Evolutionary conservation across 2,113 vertebrate species (phyloP).

Genomic region (Felis catus): DNA sequence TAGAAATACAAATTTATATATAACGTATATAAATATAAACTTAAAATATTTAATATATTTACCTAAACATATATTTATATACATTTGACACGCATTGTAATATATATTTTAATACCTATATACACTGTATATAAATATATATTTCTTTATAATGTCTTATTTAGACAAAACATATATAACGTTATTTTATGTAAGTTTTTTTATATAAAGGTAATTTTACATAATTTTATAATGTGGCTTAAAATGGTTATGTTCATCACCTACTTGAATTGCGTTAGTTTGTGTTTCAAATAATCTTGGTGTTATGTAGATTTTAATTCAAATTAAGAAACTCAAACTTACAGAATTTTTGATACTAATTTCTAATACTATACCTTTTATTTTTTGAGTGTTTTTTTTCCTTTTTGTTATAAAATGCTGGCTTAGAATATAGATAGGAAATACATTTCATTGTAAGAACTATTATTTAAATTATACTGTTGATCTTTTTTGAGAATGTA

Average conservation of each 20-base stretch:
- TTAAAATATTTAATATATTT: not conserved
- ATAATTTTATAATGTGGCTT: not conserved
- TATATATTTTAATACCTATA: not conserved
- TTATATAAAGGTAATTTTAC: not conserved
- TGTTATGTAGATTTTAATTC: not conserved
- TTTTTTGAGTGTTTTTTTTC: not conserved
- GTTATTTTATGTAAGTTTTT: not conserved
- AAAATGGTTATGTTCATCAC: not conserved
- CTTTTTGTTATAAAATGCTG: not conserved
- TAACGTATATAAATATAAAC: not conserved
- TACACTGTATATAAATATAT: not conserved
- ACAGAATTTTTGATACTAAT: not conserved
- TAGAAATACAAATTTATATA: not conserved
- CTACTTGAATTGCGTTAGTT: not conserved
- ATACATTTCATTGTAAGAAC: slow-evolving; percentile 9
- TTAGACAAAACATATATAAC: not conserved
- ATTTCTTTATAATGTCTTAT: not conserved
- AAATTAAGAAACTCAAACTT: not conserved
- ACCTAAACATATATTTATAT: not conserved
- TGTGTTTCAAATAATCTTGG: not conserved
- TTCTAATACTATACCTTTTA: not conserved
- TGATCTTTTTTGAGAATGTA: not conserved
- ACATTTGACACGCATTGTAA: not conserved
- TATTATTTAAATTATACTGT: not conserved
- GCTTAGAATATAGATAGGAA: not conserved